Evolutionary conservation across 2,797 vertebrate species (phyloP).

Genomic region (Sebastiscus albofasciatus): DNA sequence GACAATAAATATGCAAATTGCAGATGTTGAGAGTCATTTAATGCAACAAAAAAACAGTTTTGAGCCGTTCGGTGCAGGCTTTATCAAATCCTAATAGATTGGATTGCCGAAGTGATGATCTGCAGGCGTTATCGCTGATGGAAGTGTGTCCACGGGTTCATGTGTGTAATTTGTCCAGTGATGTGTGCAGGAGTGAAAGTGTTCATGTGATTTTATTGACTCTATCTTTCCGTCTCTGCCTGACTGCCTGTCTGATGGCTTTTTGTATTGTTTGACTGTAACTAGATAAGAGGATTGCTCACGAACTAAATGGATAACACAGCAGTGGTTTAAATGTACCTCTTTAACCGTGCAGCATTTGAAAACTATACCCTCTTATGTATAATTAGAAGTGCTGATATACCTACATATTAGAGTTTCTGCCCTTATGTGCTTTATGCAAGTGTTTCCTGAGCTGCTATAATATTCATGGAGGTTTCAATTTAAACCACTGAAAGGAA

Average conservation of each 20-base stretch:
- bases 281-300: slow-evolving; percentile 15
- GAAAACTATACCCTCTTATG: not conserved
- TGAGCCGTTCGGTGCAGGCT: not conserved
- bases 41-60: not conserved
- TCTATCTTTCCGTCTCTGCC: slow-evolving; percentile 26
- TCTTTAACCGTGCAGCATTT: not conserved
- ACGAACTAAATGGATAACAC: not conserved
- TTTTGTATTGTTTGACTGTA: slow-evolving; percentile 38
- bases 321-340: not conserved
- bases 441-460: not conserved
- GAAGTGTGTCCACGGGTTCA: not conserved
- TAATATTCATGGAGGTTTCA: not conserved
- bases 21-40: not conserved
- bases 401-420: not conserved
- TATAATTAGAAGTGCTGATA: not conserved
- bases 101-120: slow-evolving; percentile 9
- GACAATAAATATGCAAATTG: slow-evolving; percentile 33
- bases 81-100: not conserved
- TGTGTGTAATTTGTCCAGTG: not conserved
- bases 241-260: slow-evolving; percentile 26
- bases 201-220: slow-evolving; percentile 55
- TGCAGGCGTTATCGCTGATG: not conserved
- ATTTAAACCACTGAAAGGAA: not conserved
- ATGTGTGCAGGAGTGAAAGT: slow-evolving; percentile 1
- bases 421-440: not conserved